Conservation (phyloP, 2,113 vertebrate species). For the Zapornia atra region DNA sequence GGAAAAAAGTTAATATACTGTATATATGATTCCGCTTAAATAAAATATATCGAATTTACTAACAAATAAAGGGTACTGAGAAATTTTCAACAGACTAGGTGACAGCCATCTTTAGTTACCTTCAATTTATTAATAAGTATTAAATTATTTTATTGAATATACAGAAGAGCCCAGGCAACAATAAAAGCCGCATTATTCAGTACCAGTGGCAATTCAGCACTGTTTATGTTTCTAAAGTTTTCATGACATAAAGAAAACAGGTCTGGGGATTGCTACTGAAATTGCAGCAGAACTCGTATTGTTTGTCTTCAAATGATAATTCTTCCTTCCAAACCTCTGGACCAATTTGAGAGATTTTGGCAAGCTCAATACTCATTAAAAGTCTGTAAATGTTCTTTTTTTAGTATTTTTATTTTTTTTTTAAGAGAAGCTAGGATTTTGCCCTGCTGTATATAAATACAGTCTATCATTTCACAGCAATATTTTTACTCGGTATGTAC, state of each 20-base stretch:
- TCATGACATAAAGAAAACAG: conserved; percentile 47
- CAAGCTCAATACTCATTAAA: conserved; percentile 30
- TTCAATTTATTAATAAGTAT: conserved; percentile 65
- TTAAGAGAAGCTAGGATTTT: conserved; percentile 25
- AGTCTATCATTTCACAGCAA: not conserved
- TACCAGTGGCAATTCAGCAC: conserved; percentile 48
- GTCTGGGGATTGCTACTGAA: conserved; percentile 54
- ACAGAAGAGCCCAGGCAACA: conserved; percentile 34
- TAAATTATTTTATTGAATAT: conserved; percentile 56
- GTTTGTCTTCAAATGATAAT: conserved; percentile 44
- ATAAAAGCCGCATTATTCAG: conserved; percentile 56
- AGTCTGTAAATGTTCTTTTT: conserved; percentile 14
- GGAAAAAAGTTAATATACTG: conserved; percentile 80
- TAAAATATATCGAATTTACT: conserved; percentile 73
- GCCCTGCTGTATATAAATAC: not conserved
- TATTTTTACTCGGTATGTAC: not conserved
- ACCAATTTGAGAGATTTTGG: conserved; percentile 45
- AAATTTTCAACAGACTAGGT: conserved; percentile 69
- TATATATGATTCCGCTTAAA: conserved; percentile 75
- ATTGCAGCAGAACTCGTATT: conserved; percentile 5
- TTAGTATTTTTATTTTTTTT: conserved; percentile 10
- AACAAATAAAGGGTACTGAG: conserved; percentile 61
- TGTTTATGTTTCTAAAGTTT: conserved; percentile 69
- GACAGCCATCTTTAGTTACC: conserved; percentile 65
- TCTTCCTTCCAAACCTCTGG: conserved; percentile 41